Evolutionary conservation across 1,140 invertebrate genomes (phyloP), one percentile per base, ranked within the genome.

Genomic region (Chymomyza costata): DNA sequence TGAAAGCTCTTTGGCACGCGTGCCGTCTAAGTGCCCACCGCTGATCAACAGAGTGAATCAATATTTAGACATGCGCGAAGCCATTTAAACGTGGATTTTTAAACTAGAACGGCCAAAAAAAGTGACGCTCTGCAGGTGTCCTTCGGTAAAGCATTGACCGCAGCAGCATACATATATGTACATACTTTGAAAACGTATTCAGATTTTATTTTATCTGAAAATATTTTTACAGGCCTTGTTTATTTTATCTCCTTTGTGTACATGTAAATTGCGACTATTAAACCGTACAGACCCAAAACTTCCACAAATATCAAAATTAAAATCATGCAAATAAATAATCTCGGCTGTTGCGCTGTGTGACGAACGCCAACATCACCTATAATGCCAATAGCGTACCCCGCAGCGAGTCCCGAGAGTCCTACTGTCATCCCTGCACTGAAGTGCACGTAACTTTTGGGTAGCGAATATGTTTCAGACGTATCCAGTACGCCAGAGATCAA

Each of bases 301-400:
- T 98, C 96, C 69, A 95, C 95, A 87, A 98, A 97, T 89, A 97
- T 97, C 59, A 97, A 90, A 85, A 98, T 96, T 28, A 97, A 89
- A 81, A 97, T 97, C 95, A 98, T 97, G 64, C 96, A 96, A 44
- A 98, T 93, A 87, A 95, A 97, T 3, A 97, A 89, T 76, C 95
- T 90, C 6, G 95, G 96, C 83, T 97, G 96, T 83, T 96, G 94
- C 18, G 95, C 95, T 40, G 94, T 97, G 63, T 95, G 94, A 74
- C 96, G 88, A 1, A 97, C 95, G 69, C 95, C 95, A 25, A 93
- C 93, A 81, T 97, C 95, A 46, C 95, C 95, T 2, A 97, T 94
- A 66, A 96, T 93, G 16, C 95, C 95, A 71, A 97, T 96, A 30
- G 95, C 94, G 86, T 95, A 97, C 35, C 95, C 95, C 39, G 95